These are phyloP conservation scores for Cephalopterus ornatus DNA, from an alignment of 2,113 vertebrate genomes.

Conservation along the genomic window DNA sequence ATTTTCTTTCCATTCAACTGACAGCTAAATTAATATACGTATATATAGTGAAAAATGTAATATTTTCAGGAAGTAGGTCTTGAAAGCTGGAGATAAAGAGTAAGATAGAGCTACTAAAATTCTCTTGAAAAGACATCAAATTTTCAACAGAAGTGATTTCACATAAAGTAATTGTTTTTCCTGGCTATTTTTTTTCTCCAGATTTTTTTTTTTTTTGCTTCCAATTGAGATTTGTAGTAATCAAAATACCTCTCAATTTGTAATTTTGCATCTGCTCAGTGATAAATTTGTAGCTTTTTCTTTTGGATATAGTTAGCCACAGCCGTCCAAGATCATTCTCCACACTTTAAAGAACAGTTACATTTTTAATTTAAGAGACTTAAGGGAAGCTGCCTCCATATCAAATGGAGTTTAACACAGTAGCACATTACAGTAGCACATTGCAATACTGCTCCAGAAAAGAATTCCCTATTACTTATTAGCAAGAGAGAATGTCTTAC, in stretches of 20 bases:
- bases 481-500: background rate
- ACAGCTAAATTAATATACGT: background rate
- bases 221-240: background rate
- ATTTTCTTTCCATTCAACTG: background rate
- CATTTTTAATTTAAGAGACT: background rate
- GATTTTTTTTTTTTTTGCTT: background rate
- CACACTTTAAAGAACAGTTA: background rate
- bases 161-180: background rate
- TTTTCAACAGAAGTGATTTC: background rate
- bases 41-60: background rate
- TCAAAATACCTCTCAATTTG: background rate
- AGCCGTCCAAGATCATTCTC: background rate
- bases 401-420: background rate
- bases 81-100: background rate
- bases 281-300: background rate
- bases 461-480: background rate
- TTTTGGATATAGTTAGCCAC: background rate
- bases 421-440: background rate
- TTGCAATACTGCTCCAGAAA: background rate
- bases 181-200: fast-evolving
- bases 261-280: background rate
- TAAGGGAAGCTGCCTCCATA: background rate
- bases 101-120: background rate
- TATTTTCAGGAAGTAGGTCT: background rate
- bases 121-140: background rate